A percentile compares a stretch with the other conserved stretches of the same genome.
phyloP scores from a whole-genome alignment of 2,797 vertebrate genomes.

The Adelosebastes latens region DNA sequence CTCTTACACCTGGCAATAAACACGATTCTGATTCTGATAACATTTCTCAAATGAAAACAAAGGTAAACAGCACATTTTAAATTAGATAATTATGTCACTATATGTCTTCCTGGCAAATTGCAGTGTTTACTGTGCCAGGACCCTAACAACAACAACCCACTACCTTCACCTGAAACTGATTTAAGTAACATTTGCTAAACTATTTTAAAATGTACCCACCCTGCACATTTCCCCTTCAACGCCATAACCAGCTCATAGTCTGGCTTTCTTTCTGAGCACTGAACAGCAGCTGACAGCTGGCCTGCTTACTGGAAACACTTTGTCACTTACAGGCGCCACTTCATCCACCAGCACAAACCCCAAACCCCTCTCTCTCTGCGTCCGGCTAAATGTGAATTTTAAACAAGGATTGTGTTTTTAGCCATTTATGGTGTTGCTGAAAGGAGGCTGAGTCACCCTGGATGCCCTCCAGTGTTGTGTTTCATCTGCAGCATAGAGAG shows the following conservation, averaged over 20 bases:
- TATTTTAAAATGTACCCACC: neutral
- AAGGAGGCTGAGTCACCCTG: constrained; percentile 19
- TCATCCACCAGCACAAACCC: constrained; percentile 25
- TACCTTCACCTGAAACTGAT: neutral
- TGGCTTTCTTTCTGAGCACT: constrained; percentile 16
- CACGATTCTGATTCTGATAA: neutral
- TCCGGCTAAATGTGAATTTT: neutral
- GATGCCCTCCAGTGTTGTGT: constrained; percentile 10
- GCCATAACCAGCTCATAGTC: neutral
- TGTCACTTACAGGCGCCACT: constrained; percentile 57
- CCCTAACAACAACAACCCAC: neutral
- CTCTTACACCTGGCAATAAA: no score
- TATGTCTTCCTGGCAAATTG: neutral
- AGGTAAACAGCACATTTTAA: neutral
- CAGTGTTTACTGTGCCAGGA: neutral
- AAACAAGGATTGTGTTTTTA: constrained; percentile 22
- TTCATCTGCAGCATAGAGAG: constrained; percentile 19
- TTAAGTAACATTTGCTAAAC: neutral
- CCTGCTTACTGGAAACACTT: constrained; percentile 64
- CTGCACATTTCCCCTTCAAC: constrained; percentile 14
- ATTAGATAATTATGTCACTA: neutral
- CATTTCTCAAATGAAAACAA: neutral
- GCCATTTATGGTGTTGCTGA: constrained; percentile 51
- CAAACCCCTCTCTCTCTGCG: constrained; percentile 3
- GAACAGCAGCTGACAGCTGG: constrained; percentile 57